These are phyloP conservation scores for Craseonycteris thonglongyai DNA, from an alignment of 2,113 vertebrate species.

Conservation along the genomic window DNA sequence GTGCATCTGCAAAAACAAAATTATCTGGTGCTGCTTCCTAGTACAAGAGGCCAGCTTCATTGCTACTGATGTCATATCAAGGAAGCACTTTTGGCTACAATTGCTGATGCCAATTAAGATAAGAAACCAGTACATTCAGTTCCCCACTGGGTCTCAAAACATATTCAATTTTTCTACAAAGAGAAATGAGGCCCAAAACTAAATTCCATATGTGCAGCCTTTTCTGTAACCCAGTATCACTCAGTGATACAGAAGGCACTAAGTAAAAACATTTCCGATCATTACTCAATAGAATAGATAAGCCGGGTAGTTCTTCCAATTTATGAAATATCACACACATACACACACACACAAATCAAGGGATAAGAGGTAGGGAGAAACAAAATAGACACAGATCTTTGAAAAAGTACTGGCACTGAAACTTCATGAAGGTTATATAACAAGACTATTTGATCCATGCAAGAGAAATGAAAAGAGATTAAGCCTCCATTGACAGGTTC, in stretches of 20 bases:
- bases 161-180: constrained; percentile 27
- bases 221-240: background rate
- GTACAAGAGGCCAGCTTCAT: background rate
- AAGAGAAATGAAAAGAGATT: background rate
- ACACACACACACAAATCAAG: background rate
- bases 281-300: background rate
- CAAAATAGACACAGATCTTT: background rate
- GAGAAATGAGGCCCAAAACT: background rate
- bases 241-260: background rate
- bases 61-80: background rate
- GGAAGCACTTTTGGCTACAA: constrained; percentile 23
- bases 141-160: background rate
- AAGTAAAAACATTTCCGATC: background rate
- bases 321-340: background rate
- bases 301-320: background rate
- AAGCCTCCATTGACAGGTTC: background rate
- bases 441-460: background rate
- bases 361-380: background rate
- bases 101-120: constrained; percentile 42
- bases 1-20: background rate
- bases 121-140: constrained; percentile 41
- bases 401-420: background rate
- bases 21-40: background rate
- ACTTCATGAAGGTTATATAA: background rate
- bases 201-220: background rate